Conservation (phyloP, 1,140 invertebrate genomes). For the Cherax quadricarinatus region DNA sequence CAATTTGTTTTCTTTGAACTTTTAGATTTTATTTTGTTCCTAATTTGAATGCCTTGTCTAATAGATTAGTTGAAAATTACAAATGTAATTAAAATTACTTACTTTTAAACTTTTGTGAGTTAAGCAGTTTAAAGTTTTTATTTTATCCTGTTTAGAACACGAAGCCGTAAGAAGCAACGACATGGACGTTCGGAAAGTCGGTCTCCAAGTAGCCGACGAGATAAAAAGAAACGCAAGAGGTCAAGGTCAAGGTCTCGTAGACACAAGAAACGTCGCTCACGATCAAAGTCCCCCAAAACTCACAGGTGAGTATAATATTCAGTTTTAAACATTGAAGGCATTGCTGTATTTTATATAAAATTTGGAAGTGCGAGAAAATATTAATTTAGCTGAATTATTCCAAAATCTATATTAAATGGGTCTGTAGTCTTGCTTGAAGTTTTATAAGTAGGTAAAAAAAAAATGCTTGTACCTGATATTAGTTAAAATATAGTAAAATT, state of each 20-base stretch:
- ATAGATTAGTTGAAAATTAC: no score
- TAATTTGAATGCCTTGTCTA: no score
- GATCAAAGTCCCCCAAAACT: conserved; percentile 43
- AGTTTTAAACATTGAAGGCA: neutral
- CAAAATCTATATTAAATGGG: no score
- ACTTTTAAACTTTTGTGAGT: no score
- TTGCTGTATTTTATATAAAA: neutral
- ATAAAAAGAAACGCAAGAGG: conserved; percentile 54
- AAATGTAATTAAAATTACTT: no score
- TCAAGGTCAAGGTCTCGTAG: conserved; percentile 57
- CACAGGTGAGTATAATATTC: conserved; percentile 26
- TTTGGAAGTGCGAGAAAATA: neutral
- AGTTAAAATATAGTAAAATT: neutral
- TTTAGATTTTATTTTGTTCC: no score
- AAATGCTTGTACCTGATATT: no score
- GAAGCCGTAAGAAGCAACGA: conserved; percentile 60
- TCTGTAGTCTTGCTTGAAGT: no score
- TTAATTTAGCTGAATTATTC: no score
- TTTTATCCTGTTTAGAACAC: conserved; percentile 13
- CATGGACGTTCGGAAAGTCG: conserved; percentile 51
- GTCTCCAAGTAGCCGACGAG: conserved; percentile 51
- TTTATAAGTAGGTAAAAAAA: no score
- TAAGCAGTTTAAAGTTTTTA: neutral
- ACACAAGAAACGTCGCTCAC: conserved; percentile 62
- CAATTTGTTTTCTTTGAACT: no score